Evolutionary conservation across 2,797 vertebrate species (phyloP), one percentile per base, ranked within the genome.

Genomic region (Thunnus albacares): DNA sequence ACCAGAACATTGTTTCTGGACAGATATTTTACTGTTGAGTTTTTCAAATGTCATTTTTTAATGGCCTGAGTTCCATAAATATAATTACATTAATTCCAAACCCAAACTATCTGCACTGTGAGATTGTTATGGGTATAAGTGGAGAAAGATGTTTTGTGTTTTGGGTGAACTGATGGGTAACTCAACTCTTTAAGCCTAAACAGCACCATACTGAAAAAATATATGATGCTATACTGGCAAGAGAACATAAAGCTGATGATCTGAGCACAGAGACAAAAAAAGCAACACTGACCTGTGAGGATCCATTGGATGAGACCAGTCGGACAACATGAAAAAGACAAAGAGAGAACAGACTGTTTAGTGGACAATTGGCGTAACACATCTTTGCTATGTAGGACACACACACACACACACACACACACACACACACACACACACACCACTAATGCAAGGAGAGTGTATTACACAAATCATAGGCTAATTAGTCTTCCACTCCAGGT

Each of bases 391-490:
- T n/a, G 14, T 7, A 52, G 51, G 58, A 65, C 51, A 77, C 3
- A 69, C 11, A 24, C 7, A 67, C 64, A 59, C 41, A 33, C 35
- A 66, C 68, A 71, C 43, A 72, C 38, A 24, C 35, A 74, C 41
- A 77, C 22, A 41, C 30, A 59, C 68, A 12, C 35, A 22, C 63
- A 71, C 71, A 77, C 28, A 61, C 57, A 61, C 57, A 75, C 51
- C 41, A 43, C 43, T 20, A 56, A 15, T 68, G 85, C 49, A 41
- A 71, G 75, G 64, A 77, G 65, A 69, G 80, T 79, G 78, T 80
- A 64, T 83, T 82, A 80, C 88, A 93, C 91, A 94, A 93, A 94
- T 94, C 93, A 92, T 35, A 61, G 73, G 26, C 81, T 92, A 89
- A 95, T 94, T 93, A 91, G 91, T 85, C 55, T 51, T 82, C 75